Base-by-base conservation (phyloP, 2,888 invertebrate genomes). In the Hartigia nigra region DNA sequence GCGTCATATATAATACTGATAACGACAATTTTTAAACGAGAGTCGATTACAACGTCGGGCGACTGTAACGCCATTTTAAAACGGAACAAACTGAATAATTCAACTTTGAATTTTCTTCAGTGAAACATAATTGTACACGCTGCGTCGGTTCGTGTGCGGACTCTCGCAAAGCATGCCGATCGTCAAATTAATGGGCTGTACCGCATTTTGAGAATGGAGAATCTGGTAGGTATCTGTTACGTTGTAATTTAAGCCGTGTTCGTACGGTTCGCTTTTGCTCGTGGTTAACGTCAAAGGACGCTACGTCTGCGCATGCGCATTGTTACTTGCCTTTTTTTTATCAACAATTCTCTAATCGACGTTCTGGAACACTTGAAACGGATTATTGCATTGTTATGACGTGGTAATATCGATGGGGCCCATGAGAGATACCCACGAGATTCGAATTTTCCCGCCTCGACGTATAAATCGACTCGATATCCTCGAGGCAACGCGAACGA, bases 291-390 rank as follows among this genome's bases (percentile, higher is more conserved):
- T 55, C 55, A 23, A 55, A 0, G 23, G 55, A 55, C 55, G 23
- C 55, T 23, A 1, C 14, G 23, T 55, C 2, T 55, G 55, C 55
- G 55, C 55, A 55, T 55, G 55, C 55, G 55, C 55, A 23, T 55
- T 23, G 55, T 55, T 55, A 23, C 55, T 55, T 55, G 55, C 55
- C 55, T 55, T 55, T 55, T 55, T 55, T 55, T 55, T 55, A 55
- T 55, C 23, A 23, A 55, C 0, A 55, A 23, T 55, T 55, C 55
- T 23, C 55, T 55, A 55, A 55, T 23, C 23, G 55, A 55, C 23
- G 55, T 84, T 86, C 87, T 87, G 88, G 83, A 87, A 88, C 85
- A 87, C 85, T 86, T 81, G 86, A 86, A 83, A 81, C 79, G 80
- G 77, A 81, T 86, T 85, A 84, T 81, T 55, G 55, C 55, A 55